These are phyloP conservation scores for Acromyrmex echinatior DNA, from an alignment of 1,140 invertebrate species.

Conservation along the genomic window DNA sequence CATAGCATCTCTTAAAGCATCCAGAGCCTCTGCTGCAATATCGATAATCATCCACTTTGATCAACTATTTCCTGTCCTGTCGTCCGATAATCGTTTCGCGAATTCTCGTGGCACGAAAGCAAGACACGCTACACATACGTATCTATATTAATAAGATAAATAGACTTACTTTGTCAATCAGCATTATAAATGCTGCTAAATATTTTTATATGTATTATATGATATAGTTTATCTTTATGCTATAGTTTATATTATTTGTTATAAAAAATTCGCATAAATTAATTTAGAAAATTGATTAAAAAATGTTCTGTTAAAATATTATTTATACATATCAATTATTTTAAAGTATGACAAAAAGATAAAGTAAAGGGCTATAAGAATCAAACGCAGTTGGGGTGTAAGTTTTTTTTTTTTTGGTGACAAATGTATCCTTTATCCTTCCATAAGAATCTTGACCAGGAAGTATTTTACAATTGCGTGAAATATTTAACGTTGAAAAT, in stretches of 20 bases:
- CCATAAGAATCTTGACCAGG: too few species aligned
- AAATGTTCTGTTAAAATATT: neutral
- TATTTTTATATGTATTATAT: neutral
- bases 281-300: neutral
- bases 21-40: slow-evolving; percentile 35
- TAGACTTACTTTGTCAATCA: neutral
- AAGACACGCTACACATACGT: neutral
- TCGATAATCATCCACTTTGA: slow-evolving; percentile 63
- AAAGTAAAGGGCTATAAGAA: too few species aligned
- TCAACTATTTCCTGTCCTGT: slow-evolving; percentile 26
- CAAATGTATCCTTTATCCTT: too few species aligned
- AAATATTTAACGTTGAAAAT: neutral
- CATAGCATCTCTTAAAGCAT: slow-evolving; percentile 50
- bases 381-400: too few species aligned
- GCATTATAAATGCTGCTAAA: neutral
- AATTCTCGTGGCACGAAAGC: slow-evolving; percentile 6
- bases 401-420: too few species aligned
- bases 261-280: neutral
- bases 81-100: slow-evolving; percentile 50
- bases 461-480: too few species aligned
- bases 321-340: neutral
- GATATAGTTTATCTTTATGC: neutral
- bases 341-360: too few species aligned
- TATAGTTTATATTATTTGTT: neutral
- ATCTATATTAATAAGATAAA: neutral